Evolutionary conservation across 2,888 invertebrate species (phyloP).

Genomic region (Platerodrilus igneus): DNA sequence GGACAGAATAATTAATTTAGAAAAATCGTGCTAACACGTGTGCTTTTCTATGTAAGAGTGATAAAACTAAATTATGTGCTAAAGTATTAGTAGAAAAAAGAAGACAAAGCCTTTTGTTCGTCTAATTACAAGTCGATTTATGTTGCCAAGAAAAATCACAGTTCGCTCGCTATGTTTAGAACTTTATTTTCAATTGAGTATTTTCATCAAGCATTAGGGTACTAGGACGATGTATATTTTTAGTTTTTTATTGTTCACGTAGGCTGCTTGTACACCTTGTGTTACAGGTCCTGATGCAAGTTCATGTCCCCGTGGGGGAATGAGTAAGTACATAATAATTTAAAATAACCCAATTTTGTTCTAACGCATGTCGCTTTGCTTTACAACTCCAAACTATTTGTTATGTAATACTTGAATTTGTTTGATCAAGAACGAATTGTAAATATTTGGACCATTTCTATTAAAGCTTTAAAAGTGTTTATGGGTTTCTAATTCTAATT

Average conservation of each 20-base stretch:
- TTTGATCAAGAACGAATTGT: too few relatives aligned
- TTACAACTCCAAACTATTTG: too few relatives aligned
- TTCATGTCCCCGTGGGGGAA: slow-evolving; percentile 54
- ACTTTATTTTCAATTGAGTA: neutral
- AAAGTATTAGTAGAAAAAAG: slow-evolving; percentile 3
- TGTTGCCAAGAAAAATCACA: slow-evolving; percentile 17
- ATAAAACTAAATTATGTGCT: slow-evolving; percentile 9
- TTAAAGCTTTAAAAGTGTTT: too few relatives aligned
- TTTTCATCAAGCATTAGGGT: slow-evolving; percentile 1
- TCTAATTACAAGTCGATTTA: slow-evolving; percentile 12
- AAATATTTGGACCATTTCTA: too few relatives aligned
- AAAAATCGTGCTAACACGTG: too few relatives aligned
- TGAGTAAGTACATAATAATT: slow-evolving; percentile 65
- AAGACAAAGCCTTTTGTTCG: slow-evolving; percentile 1
- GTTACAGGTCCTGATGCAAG: slow-evolving; percentile 56
- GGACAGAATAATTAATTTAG: too few relatives aligned
- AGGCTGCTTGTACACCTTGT: slow-evolving; percentile 20
- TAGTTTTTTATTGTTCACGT: slow-evolving; percentile 3
- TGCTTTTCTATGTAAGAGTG: too few relatives aligned
- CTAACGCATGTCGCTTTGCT: too few relatives aligned
- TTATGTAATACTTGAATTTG: too few relatives aligned
- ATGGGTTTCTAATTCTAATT: too few relatives aligned
- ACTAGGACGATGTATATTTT: slow-evolving; percentile 6
- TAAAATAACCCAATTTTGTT: too few relatives aligned
- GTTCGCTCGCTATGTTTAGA: slow-evolving; percentile 15